Conservation (phyloP, 2,888 invertebrate species). For the Agrilus mali region DNA sequence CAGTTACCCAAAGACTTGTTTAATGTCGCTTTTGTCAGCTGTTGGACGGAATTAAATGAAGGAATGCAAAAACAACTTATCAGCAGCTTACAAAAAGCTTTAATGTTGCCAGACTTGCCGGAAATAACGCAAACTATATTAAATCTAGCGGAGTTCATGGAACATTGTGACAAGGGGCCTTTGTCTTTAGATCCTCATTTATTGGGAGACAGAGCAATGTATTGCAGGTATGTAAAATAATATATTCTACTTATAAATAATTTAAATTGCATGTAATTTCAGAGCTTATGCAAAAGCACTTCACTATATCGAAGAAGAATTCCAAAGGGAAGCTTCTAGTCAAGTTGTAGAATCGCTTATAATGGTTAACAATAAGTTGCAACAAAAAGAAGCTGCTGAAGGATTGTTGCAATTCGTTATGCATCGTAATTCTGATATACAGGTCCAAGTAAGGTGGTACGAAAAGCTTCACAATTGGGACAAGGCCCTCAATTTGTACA, state of each 20-base stretch:
- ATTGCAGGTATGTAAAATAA: conserved; percentile 52
- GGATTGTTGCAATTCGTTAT: conserved; percentile 84
- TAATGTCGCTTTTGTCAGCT: conserved; percentile 97
- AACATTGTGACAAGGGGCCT: conserved; percentile 94
- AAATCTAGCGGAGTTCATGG: conserved; percentile 98
- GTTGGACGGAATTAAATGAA: conserved; percentile 90
- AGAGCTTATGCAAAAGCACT: conserved; percentile 67
- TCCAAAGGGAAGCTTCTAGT: conserved; percentile 67
- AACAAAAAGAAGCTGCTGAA: conserved; percentile 96
- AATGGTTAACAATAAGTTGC: conserved; percentile 94
- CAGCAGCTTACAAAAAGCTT: conserved; percentile 73
- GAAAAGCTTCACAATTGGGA: conserved; percentile 99
- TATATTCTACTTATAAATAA: conserved; percentile 25
- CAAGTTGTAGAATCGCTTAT: conserved; percentile 89
- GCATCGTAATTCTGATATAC: conserved; percentile 53
- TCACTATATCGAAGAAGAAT: conserved; percentile 89
- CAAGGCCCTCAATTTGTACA: conserved; percentile 81
- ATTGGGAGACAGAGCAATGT: conserved; percentile 88
- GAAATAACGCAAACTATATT: conserved; percentile 93
- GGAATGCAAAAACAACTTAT: conserved; percentile 75
- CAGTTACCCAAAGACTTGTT: conserved; percentile 93
- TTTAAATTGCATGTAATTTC: conserved; percentile 35
- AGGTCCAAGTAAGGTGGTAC: conserved; percentile 87
- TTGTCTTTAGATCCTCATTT: conserved; percentile 79
- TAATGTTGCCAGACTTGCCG: conserved; percentile 85